A percentile compares a stretch with the other conserved stretches of the same genome.
phyloP scores from a whole-genome alignment of 1,140 invertebrate genomes.

The Forficula auricularia region DNA sequence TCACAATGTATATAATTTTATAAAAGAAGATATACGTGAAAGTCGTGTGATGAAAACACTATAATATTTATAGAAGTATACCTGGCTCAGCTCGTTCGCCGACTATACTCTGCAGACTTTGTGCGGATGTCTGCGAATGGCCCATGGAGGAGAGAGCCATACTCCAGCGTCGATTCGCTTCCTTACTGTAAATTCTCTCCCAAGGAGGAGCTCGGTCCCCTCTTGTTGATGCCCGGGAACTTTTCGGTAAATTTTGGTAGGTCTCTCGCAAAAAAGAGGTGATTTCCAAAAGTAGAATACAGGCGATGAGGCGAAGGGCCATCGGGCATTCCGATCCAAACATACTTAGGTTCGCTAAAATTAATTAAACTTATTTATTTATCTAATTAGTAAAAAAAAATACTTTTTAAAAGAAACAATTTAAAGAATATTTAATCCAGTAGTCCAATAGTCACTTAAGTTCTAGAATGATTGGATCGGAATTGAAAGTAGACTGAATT shows the following conservation, averaged over 20 bases:
- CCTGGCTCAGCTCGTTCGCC: conserved; percentile 42
- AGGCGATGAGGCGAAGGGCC: conserved; percentile 79
- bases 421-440: too few species aligned
- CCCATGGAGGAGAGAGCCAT: conserved; percentile 84
- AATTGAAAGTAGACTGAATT: too few species aligned
- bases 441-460: too few species aligned
- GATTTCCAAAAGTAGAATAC: conserved; percentile 85
- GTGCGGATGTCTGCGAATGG: conserved; percentile 76
- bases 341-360: conserved; percentile 65
- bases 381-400: background rate
- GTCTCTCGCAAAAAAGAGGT: conserved; percentile 93
- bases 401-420: background rate
- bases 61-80: too few species aligned
- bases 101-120: conserved; percentile 75
- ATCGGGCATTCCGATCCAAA: conserved; percentile 77
- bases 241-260: conserved; percentile 54
- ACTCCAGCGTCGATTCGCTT: conserved; percentile 72
- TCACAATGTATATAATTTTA: too few species aligned
- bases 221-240: background rate
- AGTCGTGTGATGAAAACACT: too few species aligned
- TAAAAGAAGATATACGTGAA: too few species aligned
- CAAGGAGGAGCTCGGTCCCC: conserved; percentile 50
- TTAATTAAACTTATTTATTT: conserved; percentile 10
- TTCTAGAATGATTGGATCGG: too few species aligned
- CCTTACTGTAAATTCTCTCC: conserved; percentile 56